phyloP scores from a whole-genome alignment of 2,888 invertebrate species.

The Drosophila infuscata region DNA sequence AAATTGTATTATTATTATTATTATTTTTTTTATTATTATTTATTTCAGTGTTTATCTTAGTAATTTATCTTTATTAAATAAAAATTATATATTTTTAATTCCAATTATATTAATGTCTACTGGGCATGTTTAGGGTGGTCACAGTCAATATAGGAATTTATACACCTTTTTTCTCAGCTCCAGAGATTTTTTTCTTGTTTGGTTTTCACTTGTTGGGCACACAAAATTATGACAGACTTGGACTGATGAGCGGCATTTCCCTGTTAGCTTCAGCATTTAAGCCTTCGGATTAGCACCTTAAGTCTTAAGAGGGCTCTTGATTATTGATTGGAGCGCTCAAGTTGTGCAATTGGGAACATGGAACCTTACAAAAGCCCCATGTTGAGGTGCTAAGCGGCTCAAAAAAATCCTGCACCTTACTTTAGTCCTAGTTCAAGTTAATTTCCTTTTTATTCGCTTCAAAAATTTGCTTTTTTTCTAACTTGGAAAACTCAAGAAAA shows the following conservation, averaged over 20 bases:
- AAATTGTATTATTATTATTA: no score
- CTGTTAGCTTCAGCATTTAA: background rate
- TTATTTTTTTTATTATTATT: no score
- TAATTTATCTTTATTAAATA: background rate
- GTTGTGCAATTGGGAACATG: background rate
- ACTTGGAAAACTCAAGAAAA: background rate
- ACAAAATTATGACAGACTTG: conserved; percentile 26
- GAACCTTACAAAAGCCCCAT: background rate
- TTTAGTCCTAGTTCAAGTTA: background rate
- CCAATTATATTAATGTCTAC: background rate
- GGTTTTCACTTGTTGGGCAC: conserved; percentile 28
- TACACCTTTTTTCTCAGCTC: no score
- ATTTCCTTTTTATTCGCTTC: no score
- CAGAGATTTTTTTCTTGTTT: conserved; percentile 9
- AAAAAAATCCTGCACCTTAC: background rate
- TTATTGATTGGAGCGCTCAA: conserved; percentile 6
- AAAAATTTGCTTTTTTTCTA: background rate
- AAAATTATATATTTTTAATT: background rate
- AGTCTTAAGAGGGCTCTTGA: background rate
- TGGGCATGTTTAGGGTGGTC: background rate
- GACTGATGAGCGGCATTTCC: conserved; percentile 15
- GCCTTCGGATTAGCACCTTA: conserved; percentile 2
- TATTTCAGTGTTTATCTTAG: no score
- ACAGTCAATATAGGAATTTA: no score
- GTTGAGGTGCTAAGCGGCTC: background rate